Percentiles rank a stretch among this genome's conserved stretches.
These are phyloP conservation scores for Steinernema scapterisci DNA, from an alignment of 2,888 invertebrate species.

Conservation along the genomic window DNA sequence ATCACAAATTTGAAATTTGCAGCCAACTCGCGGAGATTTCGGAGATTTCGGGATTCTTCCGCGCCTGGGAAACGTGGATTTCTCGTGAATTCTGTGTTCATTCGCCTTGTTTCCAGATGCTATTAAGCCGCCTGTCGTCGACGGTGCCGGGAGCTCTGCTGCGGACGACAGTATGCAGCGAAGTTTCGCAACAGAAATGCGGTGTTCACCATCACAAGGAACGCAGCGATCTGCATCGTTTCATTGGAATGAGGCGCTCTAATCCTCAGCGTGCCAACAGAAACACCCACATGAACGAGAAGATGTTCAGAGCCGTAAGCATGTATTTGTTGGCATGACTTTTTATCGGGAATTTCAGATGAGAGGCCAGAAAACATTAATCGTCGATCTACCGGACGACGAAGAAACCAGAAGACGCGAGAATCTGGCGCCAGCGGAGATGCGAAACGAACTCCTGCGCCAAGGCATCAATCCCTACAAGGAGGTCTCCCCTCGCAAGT, in stretches of 20 bases:
- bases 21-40: no score
- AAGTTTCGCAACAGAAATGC: neutral
- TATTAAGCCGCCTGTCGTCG: neutral
- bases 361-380: constrained; percentile 60
- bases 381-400: constrained; percentile 62
- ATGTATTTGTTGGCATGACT: constrained; percentile 8
- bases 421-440: constrained; percentile 50
- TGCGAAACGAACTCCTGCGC: constrained; percentile 57
- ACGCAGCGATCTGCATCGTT: constrained; percentile 52
- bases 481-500: constrained; percentile 55
- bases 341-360: constrained; percentile 45
- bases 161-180: constrained; percentile 2
- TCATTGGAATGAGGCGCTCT: constrained; percentile 55
- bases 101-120: neutral
- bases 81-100: neutral
- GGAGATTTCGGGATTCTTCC: no score
- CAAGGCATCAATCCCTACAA: constrained; percentile 57
- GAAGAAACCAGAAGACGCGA: constrained; percentile 47
- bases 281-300: constrained; percentile 65
- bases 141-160: neutral
- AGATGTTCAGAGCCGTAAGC: constrained; percentile 55
- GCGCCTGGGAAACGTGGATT: no score
- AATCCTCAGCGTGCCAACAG: constrained; percentile 61
- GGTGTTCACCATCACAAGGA: constrained; percentile 64
- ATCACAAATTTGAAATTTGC: neutral